Base-by-base conservation (phyloP, 2,888 invertebrate species). In the Entomobrya proxima region DNA sequence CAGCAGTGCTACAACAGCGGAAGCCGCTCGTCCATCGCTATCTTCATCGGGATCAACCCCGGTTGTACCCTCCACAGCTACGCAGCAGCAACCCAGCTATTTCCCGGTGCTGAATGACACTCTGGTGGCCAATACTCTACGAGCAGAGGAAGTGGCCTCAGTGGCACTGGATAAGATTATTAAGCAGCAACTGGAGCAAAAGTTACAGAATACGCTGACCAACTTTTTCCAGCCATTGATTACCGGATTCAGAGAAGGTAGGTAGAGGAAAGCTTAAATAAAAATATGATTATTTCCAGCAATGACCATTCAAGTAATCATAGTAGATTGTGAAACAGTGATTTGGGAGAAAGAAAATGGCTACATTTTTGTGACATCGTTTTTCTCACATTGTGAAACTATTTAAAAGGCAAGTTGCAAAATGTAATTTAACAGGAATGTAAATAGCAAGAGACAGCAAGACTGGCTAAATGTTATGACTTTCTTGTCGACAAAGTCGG, bases 31-130 rank as follows among this genome's bases (percentile, higher is more conserved):
- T 13, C 15, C 44, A n/a, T n/a, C n/a, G n/a, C n/a, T n/a, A n/a
- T n/a, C n/a, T n/a, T 55, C 27, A 18, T 11, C 55, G 27, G 4
- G 24, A 27, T 55, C 55, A 24, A 7, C 64, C 2, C 1, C 35
- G 18, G 35, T 4, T 27, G 1, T 21, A 6, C 11, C 27, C n/a
- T 15, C 58, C 30, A 15, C 58, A 2, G 35, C 37, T 18, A 67
- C 67, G 15, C 37, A 37, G 18, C 32, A n/a, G 6, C 74, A 85
- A 35, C 82, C 88, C 4, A 74, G 64, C 24, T 87, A 88, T 47
- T 88, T 87, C 44, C 88, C 88, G 9, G 87, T 88, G 37, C 47
- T 88, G 64, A 74, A 58, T 72, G 85, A 87, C 24, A 52, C 64
- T 11, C 32, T 77, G 13, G 86, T 86, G 37, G 77, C 75, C 27